Conservation (phyloP, 2,113 vertebrate genomes). For the Barbus barbus region DNA sequence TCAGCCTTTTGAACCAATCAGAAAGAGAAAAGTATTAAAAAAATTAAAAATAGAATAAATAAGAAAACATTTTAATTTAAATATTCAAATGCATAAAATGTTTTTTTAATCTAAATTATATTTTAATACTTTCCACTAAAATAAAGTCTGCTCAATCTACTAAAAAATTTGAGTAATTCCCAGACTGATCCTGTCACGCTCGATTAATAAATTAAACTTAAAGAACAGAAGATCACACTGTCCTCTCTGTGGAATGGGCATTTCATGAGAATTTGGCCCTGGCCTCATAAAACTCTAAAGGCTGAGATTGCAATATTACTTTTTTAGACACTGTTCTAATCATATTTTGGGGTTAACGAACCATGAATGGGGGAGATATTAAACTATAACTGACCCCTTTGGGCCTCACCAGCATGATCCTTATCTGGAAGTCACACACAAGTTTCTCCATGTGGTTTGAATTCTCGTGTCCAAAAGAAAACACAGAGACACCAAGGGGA, state of each 20-base stretch:
- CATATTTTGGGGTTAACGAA: conserved; percentile 32
- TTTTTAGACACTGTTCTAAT: conserved; percentile 42
- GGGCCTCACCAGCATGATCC: conserved; percentile 27
- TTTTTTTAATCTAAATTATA: background rate
- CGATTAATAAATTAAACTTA: conserved; percentile 48
- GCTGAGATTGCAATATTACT: conserved; percentile 24
- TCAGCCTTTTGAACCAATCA: background rate
- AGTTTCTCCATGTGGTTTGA: conserved; percentile 35
- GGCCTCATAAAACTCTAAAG: conserved; percentile 56
- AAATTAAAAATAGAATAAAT: no score
- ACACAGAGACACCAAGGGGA: conserved; percentile 37
- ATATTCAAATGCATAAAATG: background rate
- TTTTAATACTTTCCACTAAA: background rate
- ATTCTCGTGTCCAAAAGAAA: conserved; percentile 45
- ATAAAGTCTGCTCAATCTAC: background rate
- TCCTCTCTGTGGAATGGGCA: conserved; percentile 52
- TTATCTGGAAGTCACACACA: conserved; percentile 36
- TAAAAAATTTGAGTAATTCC: conserved; percentile 34
- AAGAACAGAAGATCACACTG: conserved; percentile 40
- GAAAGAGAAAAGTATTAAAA: background rate
- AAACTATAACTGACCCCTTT: conserved; percentile 21
- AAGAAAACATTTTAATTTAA: background rate
- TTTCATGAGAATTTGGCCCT: conserved; percentile 72
- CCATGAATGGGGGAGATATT: conserved; percentile 25
- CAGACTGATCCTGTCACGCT: conserved; percentile 35